Evolutionary conservation across 2,888 invertebrate genomes (phyloP).

Genomic region (Tuta absoluta): DNA sequence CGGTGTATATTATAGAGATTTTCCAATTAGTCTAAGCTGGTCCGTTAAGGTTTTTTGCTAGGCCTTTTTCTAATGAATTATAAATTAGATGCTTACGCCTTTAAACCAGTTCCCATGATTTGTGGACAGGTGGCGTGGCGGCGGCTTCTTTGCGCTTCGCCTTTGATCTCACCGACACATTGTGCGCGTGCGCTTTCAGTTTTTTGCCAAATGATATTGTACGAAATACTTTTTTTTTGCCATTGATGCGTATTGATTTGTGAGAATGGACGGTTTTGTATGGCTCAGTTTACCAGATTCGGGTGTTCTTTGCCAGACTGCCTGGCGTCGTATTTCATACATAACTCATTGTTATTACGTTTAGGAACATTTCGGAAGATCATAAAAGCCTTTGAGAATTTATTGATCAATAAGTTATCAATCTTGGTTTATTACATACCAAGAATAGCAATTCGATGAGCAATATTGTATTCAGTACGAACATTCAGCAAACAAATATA

Average conservation of each 20-base stretch:
- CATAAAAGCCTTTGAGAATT: background rate
- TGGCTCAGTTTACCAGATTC: slow-evolving; percentile 45
- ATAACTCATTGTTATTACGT: slow-evolving; percentile 15
- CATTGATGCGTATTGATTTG: slow-evolving; percentile 59
- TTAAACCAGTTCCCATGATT: slow-evolving; percentile 72
- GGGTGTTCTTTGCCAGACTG: slow-evolving; percentile 37
- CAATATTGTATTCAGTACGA: background rate
- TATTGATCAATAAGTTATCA: background rate
- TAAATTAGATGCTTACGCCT: slow-evolving; percentile 35
- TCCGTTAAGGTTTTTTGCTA: slow-evolving; percentile 10
- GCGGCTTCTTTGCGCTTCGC: slow-evolving; percentile 65
- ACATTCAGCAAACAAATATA: slow-evolving; percentile 6
- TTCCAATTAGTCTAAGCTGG: background rate
- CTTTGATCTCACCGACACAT: slow-evolving; percentile 72
- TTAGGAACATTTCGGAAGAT: slow-evolving; percentile 6
- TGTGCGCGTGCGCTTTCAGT: slow-evolving; percentile 71
- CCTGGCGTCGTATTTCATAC: slow-evolving; percentile 38
- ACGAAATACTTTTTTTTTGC: slow-evolving; percentile 31
- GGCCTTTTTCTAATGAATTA: slow-evolving; percentile 25
- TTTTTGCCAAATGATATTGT: slow-evolving; percentile 58
- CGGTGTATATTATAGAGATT: background rate
- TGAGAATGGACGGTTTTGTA: slow-evolving; percentile 57
- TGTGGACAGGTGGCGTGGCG: slow-evolving; percentile 75
- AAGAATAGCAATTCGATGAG: background rate
- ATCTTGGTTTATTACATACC: slow-evolving; percentile 1